Percentiles rank a stretch among this genome's conserved stretches.
phyloP scores from a whole-genome alignment of 2,888 invertebrate species.

The Isoperla grammatica region DNA sequence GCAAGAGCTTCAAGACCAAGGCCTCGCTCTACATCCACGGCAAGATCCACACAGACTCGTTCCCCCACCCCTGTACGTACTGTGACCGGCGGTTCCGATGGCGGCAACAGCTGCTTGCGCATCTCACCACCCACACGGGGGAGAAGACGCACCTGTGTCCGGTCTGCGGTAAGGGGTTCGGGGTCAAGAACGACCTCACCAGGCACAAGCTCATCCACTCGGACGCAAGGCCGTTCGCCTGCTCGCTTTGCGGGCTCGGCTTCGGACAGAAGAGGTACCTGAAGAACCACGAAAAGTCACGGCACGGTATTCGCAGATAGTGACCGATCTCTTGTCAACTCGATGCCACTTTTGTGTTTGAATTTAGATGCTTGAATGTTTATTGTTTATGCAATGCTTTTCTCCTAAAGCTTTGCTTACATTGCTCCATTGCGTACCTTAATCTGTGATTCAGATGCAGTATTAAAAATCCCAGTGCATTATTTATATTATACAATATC shows the following conservation, averaged over 20 bases:
- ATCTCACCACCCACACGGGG: conserved; percentile 47
- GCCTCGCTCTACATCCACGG: conserved; percentile 58
- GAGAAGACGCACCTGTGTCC: conserved; percentile 61
- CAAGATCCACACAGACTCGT: conserved; percentile 51
- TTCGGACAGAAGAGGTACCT: conserved; percentile 50
- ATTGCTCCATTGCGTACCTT: no score
- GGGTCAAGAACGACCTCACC: conserved; percentile 50
- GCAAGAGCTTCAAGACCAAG: conserved; percentile 56
- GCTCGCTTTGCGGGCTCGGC: conserved; percentile 1
- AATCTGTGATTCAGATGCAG: no score
- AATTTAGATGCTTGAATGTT: no score
- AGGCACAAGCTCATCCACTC: conserved; percentile 50
- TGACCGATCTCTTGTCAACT: no score
- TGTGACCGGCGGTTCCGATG: conserved; percentile 7
- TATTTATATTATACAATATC: no score
- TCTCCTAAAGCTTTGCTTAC: no score
- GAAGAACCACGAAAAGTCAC: conserved; percentile 10
- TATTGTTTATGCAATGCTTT: no score
- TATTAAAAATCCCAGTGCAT: no score
- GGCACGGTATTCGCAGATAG: no score
- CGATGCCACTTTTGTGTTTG: no score
- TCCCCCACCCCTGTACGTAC: conserved; percentile 51
- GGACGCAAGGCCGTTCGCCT: conserved; percentile 40
- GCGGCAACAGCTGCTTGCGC: conserved; percentile 34
- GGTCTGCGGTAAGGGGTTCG: conserved; percentile 59